A percentile compares a stretch with the other conserved stretches of the same genome.
Conservation (phyloP, 1,140 invertebrate species). For the Aphaenogaster ashmeadi region DNA sequence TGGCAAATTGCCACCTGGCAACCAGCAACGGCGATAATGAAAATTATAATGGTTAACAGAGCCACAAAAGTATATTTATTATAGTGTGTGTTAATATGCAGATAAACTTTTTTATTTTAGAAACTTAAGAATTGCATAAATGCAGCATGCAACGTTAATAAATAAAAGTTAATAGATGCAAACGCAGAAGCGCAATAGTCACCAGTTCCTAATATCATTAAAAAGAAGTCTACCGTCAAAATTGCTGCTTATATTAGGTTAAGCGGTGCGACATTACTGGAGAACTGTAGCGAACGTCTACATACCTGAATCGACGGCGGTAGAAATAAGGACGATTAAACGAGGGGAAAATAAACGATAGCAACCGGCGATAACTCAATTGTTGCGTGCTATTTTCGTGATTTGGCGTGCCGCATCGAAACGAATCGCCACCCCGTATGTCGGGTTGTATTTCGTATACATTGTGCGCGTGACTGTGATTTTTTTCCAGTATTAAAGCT, state of each 20-base stretch:
- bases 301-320: constrained; percentile 9
- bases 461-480: background rate
- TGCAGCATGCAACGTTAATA: background rate
- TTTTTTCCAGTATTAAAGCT: background rate
- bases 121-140: background rate
- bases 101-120: background rate
- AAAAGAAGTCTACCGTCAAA: background rate
- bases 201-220: background rate
- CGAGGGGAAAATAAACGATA: background rate
- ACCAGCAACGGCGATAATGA: background rate
- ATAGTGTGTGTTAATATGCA: background rate
- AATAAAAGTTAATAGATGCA: background rate
- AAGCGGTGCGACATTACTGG: background rate
- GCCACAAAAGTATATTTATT: background rate
- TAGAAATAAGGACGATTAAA: background rate
- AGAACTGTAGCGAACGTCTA: background rate
- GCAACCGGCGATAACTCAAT: background rate
- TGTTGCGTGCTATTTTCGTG: background rate
- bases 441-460: background rate
- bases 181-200: background rate
- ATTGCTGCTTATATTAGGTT: constrained; percentile 1
- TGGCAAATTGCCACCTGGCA: too few relatives aligned
- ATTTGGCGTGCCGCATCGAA: background rate
- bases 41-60: background rate
- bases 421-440: constrained; percentile 15